Evolutionary conservation across 2,797 vertebrate genomes (phyloP).

Genomic region (Odontamblyopus rebecca): DNA sequence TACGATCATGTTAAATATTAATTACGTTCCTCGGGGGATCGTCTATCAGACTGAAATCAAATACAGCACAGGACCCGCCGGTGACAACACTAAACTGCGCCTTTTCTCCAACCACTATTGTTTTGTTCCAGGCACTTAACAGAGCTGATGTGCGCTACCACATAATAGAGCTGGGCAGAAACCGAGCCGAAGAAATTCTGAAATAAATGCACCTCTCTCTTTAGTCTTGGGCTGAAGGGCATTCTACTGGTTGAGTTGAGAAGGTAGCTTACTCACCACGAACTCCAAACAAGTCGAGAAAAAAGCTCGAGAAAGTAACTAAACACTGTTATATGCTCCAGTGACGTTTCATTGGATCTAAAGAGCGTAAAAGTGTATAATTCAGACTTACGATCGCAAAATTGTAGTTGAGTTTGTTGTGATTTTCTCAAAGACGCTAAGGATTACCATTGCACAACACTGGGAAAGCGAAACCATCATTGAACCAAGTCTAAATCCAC

Average conservation of each 20-base stretch:
- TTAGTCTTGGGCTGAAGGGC: slow-evolving; percentile 11
- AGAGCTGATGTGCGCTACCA: slow-evolving; percentile 30
- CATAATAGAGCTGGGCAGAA: slow-evolving; percentile 36
- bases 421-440: background rate
- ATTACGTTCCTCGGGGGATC: slow-evolving; percentile 77
- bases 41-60: slow-evolving; percentile 83
- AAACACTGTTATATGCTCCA: background rate
- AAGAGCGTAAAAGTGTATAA: background rate
- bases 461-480: background rate
- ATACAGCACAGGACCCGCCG: slow-evolving; percentile 72
- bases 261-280: background rate
- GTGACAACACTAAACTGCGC: slow-evolving; percentile 68
- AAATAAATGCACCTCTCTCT: slow-evolving; percentile 20
- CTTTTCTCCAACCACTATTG: slow-evolving; percentile 52
- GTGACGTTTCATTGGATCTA: background rate
- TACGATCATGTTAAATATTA: slow-evolving; percentile 85
- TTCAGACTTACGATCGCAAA: background rate
- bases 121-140: slow-evolving; percentile 46
- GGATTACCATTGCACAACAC: background rate
- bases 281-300: slow-evolving; percentile 1
- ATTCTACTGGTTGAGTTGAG: background rate
- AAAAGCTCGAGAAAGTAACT: background rate
- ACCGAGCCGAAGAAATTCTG: slow-evolving; percentile 33
- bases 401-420: background rate
- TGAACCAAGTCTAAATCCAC: background rate